A percentile compares a stretch with the other conserved stretches of the same genome.
Evolutionary conservation across 2,113 vertebrate genomes (phyloP).

Genomic region (Salminus brasiliensis): DNA sequence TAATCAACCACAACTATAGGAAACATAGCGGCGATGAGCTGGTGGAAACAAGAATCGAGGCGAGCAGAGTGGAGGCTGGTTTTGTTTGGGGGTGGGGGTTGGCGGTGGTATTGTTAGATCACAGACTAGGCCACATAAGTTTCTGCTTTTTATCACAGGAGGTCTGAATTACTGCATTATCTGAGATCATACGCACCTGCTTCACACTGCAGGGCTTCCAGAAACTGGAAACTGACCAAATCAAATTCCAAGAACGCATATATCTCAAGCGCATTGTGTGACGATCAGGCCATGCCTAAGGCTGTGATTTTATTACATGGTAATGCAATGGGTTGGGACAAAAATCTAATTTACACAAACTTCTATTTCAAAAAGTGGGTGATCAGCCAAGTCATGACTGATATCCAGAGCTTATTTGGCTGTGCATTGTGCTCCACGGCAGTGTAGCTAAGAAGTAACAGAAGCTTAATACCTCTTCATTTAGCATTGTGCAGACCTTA

Average conservation of each 20-base stretch:
- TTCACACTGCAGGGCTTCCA: constrained; percentile 11
- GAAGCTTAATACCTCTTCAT: too few relatives aligned
- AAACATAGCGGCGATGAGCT: neutral
- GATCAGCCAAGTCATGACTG: too few relatives aligned
- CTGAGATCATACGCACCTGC: constrained; percentile 37
- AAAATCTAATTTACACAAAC: neutral
- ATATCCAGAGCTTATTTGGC: too few relatives aligned
- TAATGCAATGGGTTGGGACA: too few relatives aligned
- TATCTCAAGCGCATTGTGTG: neutral
- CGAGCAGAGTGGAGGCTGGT: neutral
- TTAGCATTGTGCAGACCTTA: too few relatives aligned
- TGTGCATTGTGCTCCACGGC: neutral
- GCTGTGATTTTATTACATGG: neutral
- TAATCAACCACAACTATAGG: neutral
- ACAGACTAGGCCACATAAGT: constrained; percentile 38
- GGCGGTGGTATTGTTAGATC: neutral
- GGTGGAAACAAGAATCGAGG: neutral
- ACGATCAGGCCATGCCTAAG: neutral
- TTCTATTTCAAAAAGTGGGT: too few relatives aligned
- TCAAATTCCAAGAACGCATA: neutral
- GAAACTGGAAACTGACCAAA: constrained; percentile 20
- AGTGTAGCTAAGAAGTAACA: neutral
- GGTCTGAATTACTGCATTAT: constrained; percentile 47
- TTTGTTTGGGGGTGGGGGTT: too few relatives aligned
- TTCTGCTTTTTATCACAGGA: constrained; percentile 35